Evolutionary conservation across 2,888 invertebrate species (phyloP).

Genomic region (Agriopis leucophaearia): DNA sequence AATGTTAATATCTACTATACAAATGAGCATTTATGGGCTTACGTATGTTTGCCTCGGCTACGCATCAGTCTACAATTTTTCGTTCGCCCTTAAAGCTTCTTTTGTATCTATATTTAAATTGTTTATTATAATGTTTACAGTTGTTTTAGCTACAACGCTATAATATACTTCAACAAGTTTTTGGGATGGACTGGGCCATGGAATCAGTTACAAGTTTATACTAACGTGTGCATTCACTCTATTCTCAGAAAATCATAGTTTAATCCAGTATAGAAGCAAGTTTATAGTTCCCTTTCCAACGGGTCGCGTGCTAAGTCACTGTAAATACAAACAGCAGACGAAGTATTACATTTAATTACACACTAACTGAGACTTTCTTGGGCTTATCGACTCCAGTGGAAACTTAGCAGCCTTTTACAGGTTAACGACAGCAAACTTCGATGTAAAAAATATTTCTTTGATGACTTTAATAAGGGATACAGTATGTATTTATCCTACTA

Average conservation of each 20-base stretch:
- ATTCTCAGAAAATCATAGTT: conserved; percentile 9
- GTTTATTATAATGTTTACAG: too few relatives aligned
- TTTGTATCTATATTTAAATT: too few relatives aligned
- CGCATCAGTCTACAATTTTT: too few relatives aligned
- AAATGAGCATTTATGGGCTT: too few relatives aligned
- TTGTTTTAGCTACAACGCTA: too few relatives aligned
- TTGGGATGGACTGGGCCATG: not conserved
- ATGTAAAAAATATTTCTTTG: conserved; percentile 58
- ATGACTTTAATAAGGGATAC: conserved; percentile 57
- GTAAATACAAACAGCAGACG: conserved; percentile 69
- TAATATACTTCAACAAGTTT: not conserved
- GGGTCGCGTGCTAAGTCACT: conserved; percentile 70
- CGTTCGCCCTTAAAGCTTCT: too few relatives aligned
- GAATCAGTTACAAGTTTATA: not conserved
- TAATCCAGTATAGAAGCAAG: conserved; percentile 16
- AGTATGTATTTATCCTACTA: conserved; percentile 46
- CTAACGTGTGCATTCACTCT: not conserved
- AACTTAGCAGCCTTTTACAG: conserved; percentile 52
- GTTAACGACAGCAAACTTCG: conserved; percentile 51
- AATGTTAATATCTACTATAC: too few relatives aligned
- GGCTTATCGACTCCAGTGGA: conserved; percentile 61
- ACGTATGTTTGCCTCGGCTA: too few relatives aligned
- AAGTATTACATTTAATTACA: conserved; percentile 79
- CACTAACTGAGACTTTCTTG: conserved; percentile 65
- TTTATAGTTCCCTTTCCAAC: conserved; percentile 31